A percentile compares a stretch with the other conserved stretches of the same genome.
phyloP scores from a whole-genome alignment of 2,113 vertebrate species.

The Perccottus glenii region DNA sequence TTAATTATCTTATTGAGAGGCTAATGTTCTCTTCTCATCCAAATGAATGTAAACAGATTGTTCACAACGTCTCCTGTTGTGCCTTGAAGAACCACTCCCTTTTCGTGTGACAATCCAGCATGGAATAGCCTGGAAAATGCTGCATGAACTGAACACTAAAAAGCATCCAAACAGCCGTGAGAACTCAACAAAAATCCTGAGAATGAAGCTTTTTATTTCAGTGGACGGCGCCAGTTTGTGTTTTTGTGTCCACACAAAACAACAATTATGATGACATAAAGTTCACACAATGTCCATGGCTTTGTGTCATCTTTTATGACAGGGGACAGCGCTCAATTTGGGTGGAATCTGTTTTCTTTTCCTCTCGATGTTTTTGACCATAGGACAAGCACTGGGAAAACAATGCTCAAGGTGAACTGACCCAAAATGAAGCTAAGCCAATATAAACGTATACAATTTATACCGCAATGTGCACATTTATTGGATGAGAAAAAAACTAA shows the following conservation, averaged over 20 bases:
- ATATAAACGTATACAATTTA: background rate
- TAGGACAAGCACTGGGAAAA: background rate
- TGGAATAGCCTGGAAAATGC: conserved; percentile 77
- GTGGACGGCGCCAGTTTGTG: background rate
- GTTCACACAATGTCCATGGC: background rate
- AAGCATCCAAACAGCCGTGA: conserved; percentile 38
- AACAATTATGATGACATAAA: background rate
- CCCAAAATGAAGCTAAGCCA: background rate
- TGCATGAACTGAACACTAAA: conserved; percentile 72
- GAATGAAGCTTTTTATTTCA: background rate
- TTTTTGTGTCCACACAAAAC: conserved; percentile 6
- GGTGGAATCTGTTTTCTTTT: conserved; percentile 1
- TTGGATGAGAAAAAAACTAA: background rate
- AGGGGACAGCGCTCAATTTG: background rate
- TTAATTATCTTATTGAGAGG: conserved; percentile 25
- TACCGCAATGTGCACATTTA: background rate
- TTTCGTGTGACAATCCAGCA: conserved; percentile 80
- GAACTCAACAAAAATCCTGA: conserved; percentile 15
- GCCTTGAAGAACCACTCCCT: conserved; percentile 74
- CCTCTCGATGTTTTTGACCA: conserved; percentile 1
- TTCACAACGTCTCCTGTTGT: conserved; percentile 73
- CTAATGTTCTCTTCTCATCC: conserved; percentile 46
- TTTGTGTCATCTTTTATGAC: background rate
- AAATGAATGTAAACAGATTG: conserved; percentile 68
- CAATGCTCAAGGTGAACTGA: background rate